Evolutionary conservation across 2,113 vertebrate genomes (phyloP), one percentile per base, ranked within the genome.

Genomic region (Cryptotis parvus): DNA sequence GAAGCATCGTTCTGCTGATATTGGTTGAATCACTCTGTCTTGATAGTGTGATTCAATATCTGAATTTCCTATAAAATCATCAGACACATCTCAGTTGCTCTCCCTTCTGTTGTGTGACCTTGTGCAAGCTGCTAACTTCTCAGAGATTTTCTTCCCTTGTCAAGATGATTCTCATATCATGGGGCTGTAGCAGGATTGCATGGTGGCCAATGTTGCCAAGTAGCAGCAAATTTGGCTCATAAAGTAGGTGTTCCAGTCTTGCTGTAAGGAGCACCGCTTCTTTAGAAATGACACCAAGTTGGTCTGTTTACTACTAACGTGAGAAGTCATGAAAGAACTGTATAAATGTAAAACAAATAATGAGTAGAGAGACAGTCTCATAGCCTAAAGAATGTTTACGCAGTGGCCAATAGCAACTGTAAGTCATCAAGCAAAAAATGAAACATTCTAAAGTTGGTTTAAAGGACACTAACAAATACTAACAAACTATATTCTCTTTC

Each of bases 141-240:
- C 45, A 63, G n/a, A 80, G 37, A 39, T 87, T 77, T 39, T n/a
- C 0, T 80, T 91, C 84, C 39, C 73, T 58, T 45, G 4, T 45
- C 72, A 79, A 11, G 43, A 75, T 33, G 41, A 66, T 63, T n/a
- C 27, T 52, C 22, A 70, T 69, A 89, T 55, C 35, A 24, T 1
- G 0, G 24, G 10, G 49, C 69, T 79, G 70, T 74, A 61, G 2
- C 31, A 85, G 75, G n/a, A 73, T 74, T 76, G 58, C 35, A 52
- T 79, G 45, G 15, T 79, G 45, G 15, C 55, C 78, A 88, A 85
- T 88, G 45, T 12, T 69, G 27, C 72, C 29, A 93, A 94, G 15
- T 70, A 72, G 7, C 4, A 68, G 49, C 1, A 43, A 75, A 79
- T 49, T 81, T 87, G 55, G 37, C 24, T 83, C 33, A 74, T 37